Evolutionary conservation across 2,113 vertebrate genomes (phyloP).

Genomic region (Rhinolophus sinicus): DNA sequence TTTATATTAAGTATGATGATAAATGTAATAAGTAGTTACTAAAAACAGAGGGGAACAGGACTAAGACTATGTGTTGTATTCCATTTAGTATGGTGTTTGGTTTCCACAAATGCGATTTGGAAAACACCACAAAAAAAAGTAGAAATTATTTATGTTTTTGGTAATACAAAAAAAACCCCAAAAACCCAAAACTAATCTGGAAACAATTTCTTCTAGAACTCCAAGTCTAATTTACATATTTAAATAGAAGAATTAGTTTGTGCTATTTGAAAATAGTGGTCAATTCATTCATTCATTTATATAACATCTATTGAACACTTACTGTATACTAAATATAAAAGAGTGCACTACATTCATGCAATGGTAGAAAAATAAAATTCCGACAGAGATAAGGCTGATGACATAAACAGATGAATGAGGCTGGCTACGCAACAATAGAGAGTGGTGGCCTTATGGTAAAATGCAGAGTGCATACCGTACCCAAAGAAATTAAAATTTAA

Average conservation of each 20-base stretch:
- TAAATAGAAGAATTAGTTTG: neutral
- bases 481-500: neutral
- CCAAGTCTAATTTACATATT: neutral
- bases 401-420: neutral
- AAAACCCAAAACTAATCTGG: neutral
- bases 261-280: slow-evolving; percentile 24
- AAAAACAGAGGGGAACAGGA: neutral
- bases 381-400: neutral
- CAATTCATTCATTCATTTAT: neutral
- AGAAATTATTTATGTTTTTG: neutral
- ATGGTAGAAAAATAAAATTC: slow-evolving; percentile 20
- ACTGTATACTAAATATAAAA: neutral
- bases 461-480: neutral
- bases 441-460: neutral
- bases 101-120: neutral
- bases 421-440: neutral
- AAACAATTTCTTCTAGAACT: neutral
- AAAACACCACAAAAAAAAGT: neutral
- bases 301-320: neutral
- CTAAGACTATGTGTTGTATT: neutral
- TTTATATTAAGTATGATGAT: neutral
- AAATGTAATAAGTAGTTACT: neutral
- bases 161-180: neutral
- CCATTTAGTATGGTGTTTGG: neutral
- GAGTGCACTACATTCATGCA: neutral